Percentiles rank a stretch among this genome's conserved stretches.
These are phyloP conservation scores for Tokudaia tokunoshimensis DNA, from an alignment of 2,797 vertebrate genomes.

Conservation along the genomic window DNA sequence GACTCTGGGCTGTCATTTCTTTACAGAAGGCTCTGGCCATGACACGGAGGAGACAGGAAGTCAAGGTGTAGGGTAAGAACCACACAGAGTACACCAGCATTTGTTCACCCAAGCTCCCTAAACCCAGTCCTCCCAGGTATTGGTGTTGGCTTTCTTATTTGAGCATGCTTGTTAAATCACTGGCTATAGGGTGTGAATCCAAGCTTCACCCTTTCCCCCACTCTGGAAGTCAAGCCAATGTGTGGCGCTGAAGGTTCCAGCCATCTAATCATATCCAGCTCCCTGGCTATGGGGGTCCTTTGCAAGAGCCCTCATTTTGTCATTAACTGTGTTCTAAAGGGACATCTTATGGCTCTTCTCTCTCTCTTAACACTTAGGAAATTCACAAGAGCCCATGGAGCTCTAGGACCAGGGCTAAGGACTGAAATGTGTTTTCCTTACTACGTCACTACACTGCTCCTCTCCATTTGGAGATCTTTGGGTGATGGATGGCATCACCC, in stretches of 20 bases:
- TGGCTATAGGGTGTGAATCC: neutral
- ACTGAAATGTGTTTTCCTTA: neutral
- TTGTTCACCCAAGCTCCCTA: neutral
- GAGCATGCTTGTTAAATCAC: neutral
- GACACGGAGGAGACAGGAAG: rapidly evolving
- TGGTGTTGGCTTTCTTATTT: neutral
- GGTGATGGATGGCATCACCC: neutral
- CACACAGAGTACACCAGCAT: rapidly evolving
- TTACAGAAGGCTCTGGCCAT: neutral
- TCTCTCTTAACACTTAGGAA: neutral
- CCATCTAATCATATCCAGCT: neutral
- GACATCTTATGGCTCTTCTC: neutral
- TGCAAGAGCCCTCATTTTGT: neutral
- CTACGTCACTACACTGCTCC: rapidly evolving
- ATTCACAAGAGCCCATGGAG: neutral
- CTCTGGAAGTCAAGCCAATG: too few relatives aligned
- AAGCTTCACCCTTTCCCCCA: too few relatives aligned
- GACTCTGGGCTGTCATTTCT: neutral
- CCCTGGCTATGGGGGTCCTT: neutral
- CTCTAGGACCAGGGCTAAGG: neutral
- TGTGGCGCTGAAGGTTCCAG: neutral
- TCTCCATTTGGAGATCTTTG: neutral
- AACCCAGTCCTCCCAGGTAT: neutral
- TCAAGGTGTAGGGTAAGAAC: too few relatives aligned
- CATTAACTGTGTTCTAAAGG: neutral